Conservation (phyloP, 2,888 invertebrate species). For the Cephus rjabovi region DNA sequence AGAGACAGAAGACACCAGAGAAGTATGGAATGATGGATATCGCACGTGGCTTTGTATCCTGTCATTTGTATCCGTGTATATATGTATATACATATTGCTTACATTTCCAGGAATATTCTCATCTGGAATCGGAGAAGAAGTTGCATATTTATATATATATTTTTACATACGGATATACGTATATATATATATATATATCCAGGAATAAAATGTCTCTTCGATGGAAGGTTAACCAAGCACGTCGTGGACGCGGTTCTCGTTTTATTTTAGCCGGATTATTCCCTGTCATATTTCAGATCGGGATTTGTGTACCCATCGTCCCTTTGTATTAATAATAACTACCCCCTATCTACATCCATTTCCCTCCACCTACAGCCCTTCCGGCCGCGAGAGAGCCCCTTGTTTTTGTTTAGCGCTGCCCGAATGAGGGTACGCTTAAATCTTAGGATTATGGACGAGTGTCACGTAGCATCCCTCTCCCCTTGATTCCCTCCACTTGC, state of each 20-base stretch:
- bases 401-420: conserved; percentile 53
- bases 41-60: neutral
- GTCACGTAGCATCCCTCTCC: conserved; percentile 13
- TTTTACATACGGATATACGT: neutral
- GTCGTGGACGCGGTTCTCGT: conserved; percentile 33
- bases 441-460: conserved; percentile 55
- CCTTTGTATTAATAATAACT: conserved; percentile 59
- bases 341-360: conserved; percentile 28
- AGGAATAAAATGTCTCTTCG: neutral
- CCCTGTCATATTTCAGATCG: conserved; percentile 63
- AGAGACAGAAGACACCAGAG: neutral
- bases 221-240: conserved; percentile 3
- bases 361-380: conserved; percentile 27
- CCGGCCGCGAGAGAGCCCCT: conserved; percentile 34
- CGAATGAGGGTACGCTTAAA: conserved; percentile 50
- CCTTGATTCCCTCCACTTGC: neutral
- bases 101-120: neutral
- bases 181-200: neutral
- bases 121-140: neutral
- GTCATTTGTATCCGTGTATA: neutral
- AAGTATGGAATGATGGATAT: neutral
- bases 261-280: conserved; percentile 59
- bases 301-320: conserved; percentile 58
- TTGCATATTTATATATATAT: neutral
- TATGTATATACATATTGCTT: neutral